Evolutionary conservation across 2,113 vertebrate species (phyloP).

Genomic region (Microcebus lehilahytsara): DNA sequence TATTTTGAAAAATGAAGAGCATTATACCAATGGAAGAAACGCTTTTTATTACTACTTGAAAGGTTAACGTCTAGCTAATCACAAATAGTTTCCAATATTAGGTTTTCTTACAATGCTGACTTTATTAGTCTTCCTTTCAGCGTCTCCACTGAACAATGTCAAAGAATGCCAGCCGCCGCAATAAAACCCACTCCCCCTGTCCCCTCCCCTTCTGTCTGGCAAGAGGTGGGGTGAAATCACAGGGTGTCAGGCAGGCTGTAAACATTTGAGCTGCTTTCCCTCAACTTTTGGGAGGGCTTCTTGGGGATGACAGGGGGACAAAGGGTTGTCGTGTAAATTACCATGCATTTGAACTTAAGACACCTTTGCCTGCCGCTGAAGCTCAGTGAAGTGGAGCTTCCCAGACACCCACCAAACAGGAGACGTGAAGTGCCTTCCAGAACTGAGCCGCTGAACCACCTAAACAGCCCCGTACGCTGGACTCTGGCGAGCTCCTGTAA

Average conservation of each 20-base stretch:
- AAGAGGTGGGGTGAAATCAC: slow-evolving; percentile 27
- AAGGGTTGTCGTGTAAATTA: slow-evolving; percentile 65
- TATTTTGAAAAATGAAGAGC: slow-evolving; percentile 48
- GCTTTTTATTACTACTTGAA: slow-evolving; percentile 29
- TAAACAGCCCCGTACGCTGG: not conserved
- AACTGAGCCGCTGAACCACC: not conserved
- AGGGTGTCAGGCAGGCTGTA: slow-evolving; percentile 57
- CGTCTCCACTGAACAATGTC: slow-evolving; percentile 33
- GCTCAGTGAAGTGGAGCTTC: slow-evolving; percentile 44
- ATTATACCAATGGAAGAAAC: not conserved
- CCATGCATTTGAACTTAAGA: slow-evolving; percentile 65
- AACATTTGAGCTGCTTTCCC: slow-evolving; percentile 51
- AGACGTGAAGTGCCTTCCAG: not conserved
- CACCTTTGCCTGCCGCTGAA: slow-evolving; percentile 8
- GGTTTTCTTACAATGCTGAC: slow-evolving; percentile 22
- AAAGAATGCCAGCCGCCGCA: slow-evolving; percentile 33
- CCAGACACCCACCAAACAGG: not conserved
- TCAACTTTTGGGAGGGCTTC: slow-evolving; percentile 57
- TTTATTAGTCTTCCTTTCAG: slow-evolving; percentile 18
- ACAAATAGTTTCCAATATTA: slow-evolving; percentile 46
- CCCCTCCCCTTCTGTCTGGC: slow-evolving; percentile 56
- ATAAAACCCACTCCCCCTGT: slow-evolving; percentile 3
- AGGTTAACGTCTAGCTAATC: slow-evolving; percentile 48
- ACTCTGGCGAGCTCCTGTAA: not conserved
- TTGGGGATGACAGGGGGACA: slow-evolving; percentile 65